Evolutionary conservation across 2,888 invertebrate genomes (phyloP).

Genomic region (Cryptocheilus praepositus): DNA sequence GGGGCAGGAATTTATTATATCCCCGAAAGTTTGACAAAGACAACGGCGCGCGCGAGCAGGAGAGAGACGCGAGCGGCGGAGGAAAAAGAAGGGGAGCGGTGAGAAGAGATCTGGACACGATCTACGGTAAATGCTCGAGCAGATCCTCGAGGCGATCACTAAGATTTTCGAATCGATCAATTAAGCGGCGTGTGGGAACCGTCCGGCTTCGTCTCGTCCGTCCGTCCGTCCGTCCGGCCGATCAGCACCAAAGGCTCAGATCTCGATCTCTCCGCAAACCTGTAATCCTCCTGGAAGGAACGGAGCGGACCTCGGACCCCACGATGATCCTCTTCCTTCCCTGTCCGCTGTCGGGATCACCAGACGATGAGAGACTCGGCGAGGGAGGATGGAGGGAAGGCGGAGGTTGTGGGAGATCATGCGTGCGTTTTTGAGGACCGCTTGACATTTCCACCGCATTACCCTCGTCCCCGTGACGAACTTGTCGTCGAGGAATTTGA

Average conservation of each 20-base stretch:
- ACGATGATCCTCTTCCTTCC: slow-evolving; percentile 11
- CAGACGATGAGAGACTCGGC: too few species aligned
- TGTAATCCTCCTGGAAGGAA: slow-evolving; percentile 70
- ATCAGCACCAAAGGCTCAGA: slow-evolving; percentile 70
- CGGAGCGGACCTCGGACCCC: slow-evolving; percentile 44
- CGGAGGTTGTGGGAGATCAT: slow-evolving; percentile 27
- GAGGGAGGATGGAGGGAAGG: too few species aligned
- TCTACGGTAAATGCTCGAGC: slow-evolving; percentile 62
- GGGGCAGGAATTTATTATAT: slow-evolving; percentile 46
- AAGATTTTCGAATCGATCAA: slow-evolving; percentile 75
- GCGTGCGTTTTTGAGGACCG: background rate
- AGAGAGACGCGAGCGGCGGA: slow-evolving; percentile 28
- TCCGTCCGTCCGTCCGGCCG: slow-evolving; percentile 53
- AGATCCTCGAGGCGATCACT: slow-evolving; percentile 70
- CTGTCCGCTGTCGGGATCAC: background rate
- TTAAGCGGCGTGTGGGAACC: slow-evolving; percentile 75
- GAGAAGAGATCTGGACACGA: slow-evolving; percentile 51
- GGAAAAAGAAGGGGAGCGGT: too few species aligned
- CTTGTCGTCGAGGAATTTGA: background rate
- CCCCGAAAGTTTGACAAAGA: slow-evolving; percentile 40
- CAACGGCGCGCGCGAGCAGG: too few species aligned
- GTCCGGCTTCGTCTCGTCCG: slow-evolving; percentile 60
- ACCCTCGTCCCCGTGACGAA: background rate
- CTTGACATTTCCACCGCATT: slow-evolving; percentile 1
- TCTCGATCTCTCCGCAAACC: slow-evolving; percentile 74